Evolutionary conservation across 23 tunicate species (phyloP), one percentile per base, ranked within the genome.

Genomic region (Corella eumyota): DNA sequence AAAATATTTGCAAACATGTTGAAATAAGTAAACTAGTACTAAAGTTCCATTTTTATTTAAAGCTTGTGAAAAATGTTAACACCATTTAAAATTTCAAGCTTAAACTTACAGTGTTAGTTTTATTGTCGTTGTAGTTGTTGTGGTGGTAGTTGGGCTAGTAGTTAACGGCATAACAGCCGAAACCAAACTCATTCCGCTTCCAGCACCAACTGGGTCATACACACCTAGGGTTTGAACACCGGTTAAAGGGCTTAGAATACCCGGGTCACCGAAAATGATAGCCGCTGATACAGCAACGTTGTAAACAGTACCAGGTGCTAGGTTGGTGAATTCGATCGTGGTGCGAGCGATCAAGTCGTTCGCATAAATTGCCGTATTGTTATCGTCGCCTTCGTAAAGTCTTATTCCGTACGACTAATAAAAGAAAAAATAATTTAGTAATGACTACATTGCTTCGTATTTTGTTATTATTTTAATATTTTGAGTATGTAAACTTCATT

Each of bases 291-390:
- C 58, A 0, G 68, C 23, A 32, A 45, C 52, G 36, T 61, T 58
- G 49, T 76, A 76, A 32, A 25, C 22, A 13, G 74, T 67, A 28
- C 61, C 67, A 1, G 83, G 83, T 22, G 73, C 36, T 1, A 76
- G 83, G 1, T 30, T 38, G 2, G 37, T 68, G 3, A 76, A 2
- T 3, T 35, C 26, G 7, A 76, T 36, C 35, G 45, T 36, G 32
- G 32, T 35, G 33, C 56, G 31, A 15, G 75, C 47, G 25, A 76
- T 36, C 11, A 67, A 40, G 2, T 58, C 65, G 50, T 66, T 53
- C n/a, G 37, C 28, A 28, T 76, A 76, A 2, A 76, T 28, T 6
- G 59, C 56, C 1, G 65, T 56, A 19, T 31, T 58, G 58, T 35
- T 48, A 50, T 47, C 61, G 25, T 58, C 67, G 38, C 30, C 67